A percentile compares a stretch with the other conserved stretches of the same genome.
Evolutionary conservation across 1,140 invertebrate species (phyloP).

Genomic region (Mya arenaria): DNA sequence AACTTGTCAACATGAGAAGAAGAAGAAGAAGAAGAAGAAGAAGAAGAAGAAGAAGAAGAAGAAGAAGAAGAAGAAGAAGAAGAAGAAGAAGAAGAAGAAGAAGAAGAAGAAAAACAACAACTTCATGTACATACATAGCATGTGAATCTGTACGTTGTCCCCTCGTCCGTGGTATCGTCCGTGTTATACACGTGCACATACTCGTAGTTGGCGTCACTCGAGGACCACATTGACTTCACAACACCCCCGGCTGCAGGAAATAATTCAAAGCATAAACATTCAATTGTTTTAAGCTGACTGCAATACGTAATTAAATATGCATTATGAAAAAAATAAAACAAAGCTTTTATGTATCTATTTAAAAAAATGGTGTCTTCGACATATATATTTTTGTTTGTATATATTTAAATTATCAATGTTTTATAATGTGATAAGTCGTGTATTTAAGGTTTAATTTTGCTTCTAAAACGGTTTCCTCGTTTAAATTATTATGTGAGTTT

Average conservation of each 20-base stretch:
- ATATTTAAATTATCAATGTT: no score
- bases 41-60: no score
- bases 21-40: no score
- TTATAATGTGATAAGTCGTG: not conserved
- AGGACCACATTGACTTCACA: slow-evolving; percentile 56
- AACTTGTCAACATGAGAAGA: no score
- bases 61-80: no score
- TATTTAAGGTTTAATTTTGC: no score
- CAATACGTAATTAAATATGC: not conserved
- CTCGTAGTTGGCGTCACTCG: slow-evolving; percentile 36
- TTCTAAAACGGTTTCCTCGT: no score
- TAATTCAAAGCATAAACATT: not conserved
- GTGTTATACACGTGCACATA: slow-evolving; percentile 65
- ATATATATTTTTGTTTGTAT: not conserved
- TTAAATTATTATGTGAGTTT: no score
- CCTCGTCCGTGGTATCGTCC: slow-evolving; percentile 64
- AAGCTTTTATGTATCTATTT: not conserved
- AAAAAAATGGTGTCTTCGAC: not conserved
- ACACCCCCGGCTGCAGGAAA: slow-evolving; percentile 53
- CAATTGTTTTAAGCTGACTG: not conserved
- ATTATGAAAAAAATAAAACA: not conserved
- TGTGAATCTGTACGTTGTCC: slow-evolving; percentile 64
- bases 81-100: no score
- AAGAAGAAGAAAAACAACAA: not conserved
- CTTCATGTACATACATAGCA: slow-evolving; percentile 63